Base-by-base conservation (phyloP, 2,888 invertebrate species). In the Meteorus cinctellus region DNA sequence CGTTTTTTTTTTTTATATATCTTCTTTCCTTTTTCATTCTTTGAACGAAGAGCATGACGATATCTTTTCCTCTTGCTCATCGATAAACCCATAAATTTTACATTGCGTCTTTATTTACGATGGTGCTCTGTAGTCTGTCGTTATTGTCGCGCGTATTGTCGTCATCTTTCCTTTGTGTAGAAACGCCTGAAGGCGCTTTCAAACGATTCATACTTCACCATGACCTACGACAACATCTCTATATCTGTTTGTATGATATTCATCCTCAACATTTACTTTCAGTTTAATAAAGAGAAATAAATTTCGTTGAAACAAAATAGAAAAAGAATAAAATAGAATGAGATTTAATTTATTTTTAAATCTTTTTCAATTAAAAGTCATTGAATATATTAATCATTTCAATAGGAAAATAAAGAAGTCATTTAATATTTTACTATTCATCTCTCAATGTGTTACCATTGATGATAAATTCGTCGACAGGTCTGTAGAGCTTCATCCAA, bases 401-500 rank as follows among this genome's bases (percentile, higher is more conserved):
- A 66, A 41, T 66, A 4, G 2, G 4, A 31, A 24, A 41, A n/a
- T 14, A 66, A 66, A 36, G 5, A 8, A 8, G 8, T 4, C 36
- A 36, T 66, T 24, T 24, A 36, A 62, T n/a, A 62, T 63, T 31
- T 63, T 31, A 29, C 4, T n/a, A n/a, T 16, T 63, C 12, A 63
- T 34, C 29, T 12, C 24, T 72, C 41, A 72, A 55, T 14, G 48
- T 55, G 24, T 6, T 12, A 19, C 19, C 69, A 41, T 66, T 65
- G 51, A 73, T 77, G 77, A 78, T 80, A 78, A 78, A 76, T 71
- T 71, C 77, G 79, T 78, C 76, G 79, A 81, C 77, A 78, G 77
- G 66, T 55, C 19, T 55, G 6, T 19, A 55, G 19, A 19, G 55
- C 19, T 55, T n/a, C 19, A 67, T 75, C 75, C 74, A 75, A 79